phyloP scores from a whole-genome alignment of 2,113 vertebrate species.

The Halichoeres trimaculatus region DNA sequence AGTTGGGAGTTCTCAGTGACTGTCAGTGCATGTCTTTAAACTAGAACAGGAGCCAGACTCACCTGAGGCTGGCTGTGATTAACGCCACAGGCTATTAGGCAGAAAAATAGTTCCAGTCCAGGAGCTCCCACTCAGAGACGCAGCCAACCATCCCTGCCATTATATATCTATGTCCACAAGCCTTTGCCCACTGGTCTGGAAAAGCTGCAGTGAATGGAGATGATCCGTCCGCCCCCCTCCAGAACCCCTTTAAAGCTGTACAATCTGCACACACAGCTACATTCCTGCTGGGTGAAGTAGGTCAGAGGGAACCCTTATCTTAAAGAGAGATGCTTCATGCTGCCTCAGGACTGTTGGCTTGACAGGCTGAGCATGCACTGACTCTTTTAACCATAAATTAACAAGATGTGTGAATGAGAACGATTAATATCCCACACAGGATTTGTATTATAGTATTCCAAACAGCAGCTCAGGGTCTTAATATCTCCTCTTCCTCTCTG shows the following conservation, averaged over 20 bases:
- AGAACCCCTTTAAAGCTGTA: constrained; percentile 71
- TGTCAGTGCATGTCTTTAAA: constrained; percentile 10
- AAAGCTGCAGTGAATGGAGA: constrained; percentile 76
- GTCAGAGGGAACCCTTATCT: constrained; percentile 71
- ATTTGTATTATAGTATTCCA: background rate
- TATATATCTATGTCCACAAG: constrained; percentile 61
- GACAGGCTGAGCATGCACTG: constrained; percentile 2
- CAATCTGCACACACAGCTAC: constrained; percentile 75
- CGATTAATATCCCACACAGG: background rate
- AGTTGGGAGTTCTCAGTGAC: background rate
- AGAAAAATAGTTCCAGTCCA: constrained; percentile 54
- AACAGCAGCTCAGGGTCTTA: background rate
- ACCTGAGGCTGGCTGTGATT: constrained; percentile 50
- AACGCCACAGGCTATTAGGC: constrained; percentile 50
- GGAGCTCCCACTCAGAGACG: constrained; percentile 48
- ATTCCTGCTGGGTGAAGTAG: constrained; percentile 75
- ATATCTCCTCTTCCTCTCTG: background rate
- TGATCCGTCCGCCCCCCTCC: constrained; percentile 50
- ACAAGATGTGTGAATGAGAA: background rate
- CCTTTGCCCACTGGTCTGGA: constrained; percentile 69
- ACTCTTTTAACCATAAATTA: background rate
- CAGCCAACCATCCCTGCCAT: constrained; percentile 66
- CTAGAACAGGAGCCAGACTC: constrained; percentile 36
- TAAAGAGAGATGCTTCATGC: constrained; percentile 50
- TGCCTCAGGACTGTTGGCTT: constrained; percentile 38